Base-by-base conservation (phyloP, 2,888 invertebrate species). In the Xestia sexstrigata region DNA sequence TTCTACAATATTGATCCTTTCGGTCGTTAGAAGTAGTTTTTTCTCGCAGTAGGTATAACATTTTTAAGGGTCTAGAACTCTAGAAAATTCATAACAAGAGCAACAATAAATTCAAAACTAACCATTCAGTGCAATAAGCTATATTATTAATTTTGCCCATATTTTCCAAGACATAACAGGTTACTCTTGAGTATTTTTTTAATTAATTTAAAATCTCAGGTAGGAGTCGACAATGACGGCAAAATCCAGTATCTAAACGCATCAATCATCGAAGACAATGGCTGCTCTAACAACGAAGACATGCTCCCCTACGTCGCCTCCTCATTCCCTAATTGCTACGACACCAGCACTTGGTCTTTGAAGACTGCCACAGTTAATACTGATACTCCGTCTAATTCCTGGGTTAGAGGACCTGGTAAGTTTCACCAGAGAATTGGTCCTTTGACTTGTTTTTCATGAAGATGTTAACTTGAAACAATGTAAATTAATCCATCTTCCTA, bases 381-480 rank as follows among this genome's bases (percentile, higher is more conserved):
- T 0, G 98, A 98, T 89, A 93, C 97, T 0, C 97, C 98, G 0
- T 95, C 97, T 0, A 98, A 98, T 84, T 97, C 98, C 0, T 97
- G 97, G 74, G 97, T 97, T 81, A 95, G 98, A 89, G 97, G 98
- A 7, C 98, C 98, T 85, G 98, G 98, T 97, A 62, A 73, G 74
- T 47, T 39, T 26, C 2, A 60, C 26, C 6, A 60, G n/a, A 15
- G 0, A 7, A 42, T 47, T 58, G 39, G 11, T 15, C 1, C 2
- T 26, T 55, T 8, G 23, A 30, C n/a, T 45, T n/a, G 3, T 58
- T 47, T 9, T 45, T 45, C 20, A 26, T 26, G 17, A 20, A n/a
- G 13, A 6, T n/a, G 13, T n/a, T 42, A 15, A 26, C 26, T 68
- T 26, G 7, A 30, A 13, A 9, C 17, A 2, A 35, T 9, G 7